phyloP scores from a whole-genome alignment of 1,140 invertebrate species.

The Macrobrachium rosenbergii region DNA sequence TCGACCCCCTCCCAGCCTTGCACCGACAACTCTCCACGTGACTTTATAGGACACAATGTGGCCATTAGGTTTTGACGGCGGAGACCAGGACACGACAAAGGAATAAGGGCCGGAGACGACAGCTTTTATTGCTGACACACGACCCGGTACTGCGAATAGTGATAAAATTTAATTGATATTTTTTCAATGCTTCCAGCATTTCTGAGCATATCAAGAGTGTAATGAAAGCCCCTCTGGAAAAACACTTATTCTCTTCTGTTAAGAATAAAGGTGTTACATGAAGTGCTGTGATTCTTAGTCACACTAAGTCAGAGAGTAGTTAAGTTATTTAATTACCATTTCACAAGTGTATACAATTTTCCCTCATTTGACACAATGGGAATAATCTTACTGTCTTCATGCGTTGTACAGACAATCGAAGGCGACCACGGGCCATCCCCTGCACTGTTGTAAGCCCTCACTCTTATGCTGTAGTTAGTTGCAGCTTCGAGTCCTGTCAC shows the following conservation, averaged over 20 bases:
- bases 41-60: constrained; percentile 71
- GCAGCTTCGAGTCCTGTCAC: constrained; percentile 72
- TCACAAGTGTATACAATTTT: too few relatives aligned
- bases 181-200: background rate
- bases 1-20: constrained; percentile 39
- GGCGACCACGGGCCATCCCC: constrained; percentile 74
- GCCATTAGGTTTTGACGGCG: constrained; percentile 71
- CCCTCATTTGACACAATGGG: background rate
- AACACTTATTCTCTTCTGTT: too few relatives aligned
- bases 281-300: too few relatives aligned
- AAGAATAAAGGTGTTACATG: too few relatives aligned
- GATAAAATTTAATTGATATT: background rate
- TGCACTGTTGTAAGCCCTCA: constrained; percentile 74
- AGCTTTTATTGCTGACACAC: constrained; percentile 71
- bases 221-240: too few relatives aligned
- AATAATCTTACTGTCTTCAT: constrained; percentile 71
- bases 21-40: constrained; percentile 79
- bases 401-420: constrained; percentile 72
- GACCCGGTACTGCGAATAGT: constrained; percentile 70
- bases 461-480: constrained; percentile 73
- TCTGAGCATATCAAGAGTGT: too few relatives aligned
- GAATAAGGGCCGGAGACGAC: constrained; percentile 69
- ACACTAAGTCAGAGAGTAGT: too few relatives aligned
- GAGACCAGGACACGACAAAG: constrained; percentile 72
- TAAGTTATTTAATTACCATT: background rate